Conservation (phyloP, 2,113 vertebrate genomes). For the Ceyx cyanopectus region DNA sequence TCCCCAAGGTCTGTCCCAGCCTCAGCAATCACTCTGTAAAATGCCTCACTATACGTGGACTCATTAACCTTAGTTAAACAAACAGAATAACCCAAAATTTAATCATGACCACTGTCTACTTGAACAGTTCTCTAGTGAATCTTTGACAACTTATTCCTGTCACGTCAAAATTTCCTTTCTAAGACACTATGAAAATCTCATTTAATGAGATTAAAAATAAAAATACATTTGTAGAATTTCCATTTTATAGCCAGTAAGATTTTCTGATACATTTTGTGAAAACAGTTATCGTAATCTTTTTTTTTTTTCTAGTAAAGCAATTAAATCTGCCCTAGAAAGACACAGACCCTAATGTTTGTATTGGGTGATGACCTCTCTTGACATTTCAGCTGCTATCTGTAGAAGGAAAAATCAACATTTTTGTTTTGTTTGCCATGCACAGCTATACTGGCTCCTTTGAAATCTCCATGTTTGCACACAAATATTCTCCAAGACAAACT, state of each 20-base stretch:
- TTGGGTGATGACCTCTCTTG: neutral
- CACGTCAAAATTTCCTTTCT: neutral
- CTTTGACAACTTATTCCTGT: neutral
- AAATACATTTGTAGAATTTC: neutral
- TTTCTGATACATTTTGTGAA: neutral
- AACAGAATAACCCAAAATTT: neutral
- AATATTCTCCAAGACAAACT: constrained; percentile 6
- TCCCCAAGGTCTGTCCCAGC: no score
- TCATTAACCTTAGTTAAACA: neutral
- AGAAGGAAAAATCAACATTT: neutral
- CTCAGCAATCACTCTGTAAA: neutral
- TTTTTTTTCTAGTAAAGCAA: neutral
- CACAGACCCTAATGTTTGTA: neutral
- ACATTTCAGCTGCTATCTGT: neutral
- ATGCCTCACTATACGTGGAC: neutral
- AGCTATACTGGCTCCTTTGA: neutral
- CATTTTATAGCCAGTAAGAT: neutral
- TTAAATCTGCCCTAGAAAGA: neutral
- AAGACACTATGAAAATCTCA: neutral
- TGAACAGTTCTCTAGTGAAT: neutral
- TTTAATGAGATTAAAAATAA: neutral
- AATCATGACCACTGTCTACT: neutral
- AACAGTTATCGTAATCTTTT: neutral
- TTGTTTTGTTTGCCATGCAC: neutral
- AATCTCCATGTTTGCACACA: neutral